Base-by-base conservation (phyloP, 2,888 invertebrate species). In the Eristalis intricaria region DNA sequence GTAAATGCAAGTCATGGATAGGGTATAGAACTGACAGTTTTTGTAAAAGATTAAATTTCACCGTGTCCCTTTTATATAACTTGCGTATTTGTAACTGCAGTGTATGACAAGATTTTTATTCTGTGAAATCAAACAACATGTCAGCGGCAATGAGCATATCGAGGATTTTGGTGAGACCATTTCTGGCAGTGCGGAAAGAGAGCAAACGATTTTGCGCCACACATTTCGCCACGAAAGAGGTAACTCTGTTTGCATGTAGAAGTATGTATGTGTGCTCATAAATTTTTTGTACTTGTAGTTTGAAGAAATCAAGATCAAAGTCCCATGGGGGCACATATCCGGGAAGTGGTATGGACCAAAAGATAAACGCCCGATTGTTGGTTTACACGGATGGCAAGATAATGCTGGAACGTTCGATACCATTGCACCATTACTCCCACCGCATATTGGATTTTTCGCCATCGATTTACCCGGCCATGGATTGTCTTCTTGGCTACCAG, bases 331-430 rank as follows among this genome's bases (percentile, higher is more conserved):
- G 0, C 94, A 95, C 89, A 89, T 96, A 26, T 93, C 96, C 0
- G 96, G 95, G 1, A 96, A 96, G 91, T 94, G 95, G 93, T 97
- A 96, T 95, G 96, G 96, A 13, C 94, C 94, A 3, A 94, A 94
- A 88, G 93, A 95, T 85, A 93, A 94, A 22, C 94, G 95, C 66
- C 96, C 96, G 0, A 94, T 97, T 80, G 91, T 97, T 35, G 95
- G 95, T 0, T 90, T 97, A n/a, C 97, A 97, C 90, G 97, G 97
- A 0, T 96, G 96, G 96, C 95, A 95, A 92, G 97, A 97, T 91
- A 97, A 96, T 91, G 95, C 96, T n/a, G 95, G 95, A 22, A 94
- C 95, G 0, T 97, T 96, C 93, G 96, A 97, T 91, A 94, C 94
- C 0, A 90, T 97, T n/a, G 94, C 95, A 5, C 96, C 96, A 0